Base-by-base conservation (phyloP, 1,140 invertebrate genomes). In the Drosophila grimshawi region DNA sequence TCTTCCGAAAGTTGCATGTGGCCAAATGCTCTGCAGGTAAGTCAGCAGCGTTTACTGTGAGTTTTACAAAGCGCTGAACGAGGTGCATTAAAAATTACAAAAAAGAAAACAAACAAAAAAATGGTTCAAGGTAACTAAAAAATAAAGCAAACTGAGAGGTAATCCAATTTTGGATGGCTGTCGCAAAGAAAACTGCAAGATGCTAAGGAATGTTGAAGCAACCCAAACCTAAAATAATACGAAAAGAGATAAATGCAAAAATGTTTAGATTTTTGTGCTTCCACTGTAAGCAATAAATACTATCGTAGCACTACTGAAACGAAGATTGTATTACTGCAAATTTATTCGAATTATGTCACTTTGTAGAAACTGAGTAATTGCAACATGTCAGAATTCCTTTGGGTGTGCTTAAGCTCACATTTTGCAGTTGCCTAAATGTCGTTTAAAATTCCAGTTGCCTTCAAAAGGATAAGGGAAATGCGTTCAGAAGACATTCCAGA, bases 11-110 rank as follows among this genome's bases (percentile, higher is more conserved):
- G 76, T 57, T 92, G 91, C 60, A 92, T 92, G 89, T 92, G 91
- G 91, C 91, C 91, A 46, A 92, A 92, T 78, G 91, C 91, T 10
- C 69, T 92, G 29, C 91, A 92, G 91, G 91, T 92, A 51, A 72
- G 71, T 39, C 3, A 19, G 2, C 57, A 46, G 6, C 19, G 19
- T 19, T 19, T 1, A 19, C 19, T 19, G 19, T 19, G 19, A 19
- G 3, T n/a, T 37, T 48, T 48, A 30, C 10, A 30, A 3, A 19
- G 19, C 19, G 19, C 19, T 19, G 19, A 19, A 19, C 19, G 19
- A 19, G 19, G 19, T 19, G 19, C 19, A 19, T 19, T 19, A 19
- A 19, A 19, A 19, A 19, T 19, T 19, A 19, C 2, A 19, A 19
- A 19, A 19, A 19, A 1, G 19, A 19, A 19, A 19, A 19, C 0